Evolutionary conservation across 1,140 invertebrate genomes (phyloP), one percentile per base, ranked within the genome.

Genomic region (Diabrotica undecimpunctata): DNA sequence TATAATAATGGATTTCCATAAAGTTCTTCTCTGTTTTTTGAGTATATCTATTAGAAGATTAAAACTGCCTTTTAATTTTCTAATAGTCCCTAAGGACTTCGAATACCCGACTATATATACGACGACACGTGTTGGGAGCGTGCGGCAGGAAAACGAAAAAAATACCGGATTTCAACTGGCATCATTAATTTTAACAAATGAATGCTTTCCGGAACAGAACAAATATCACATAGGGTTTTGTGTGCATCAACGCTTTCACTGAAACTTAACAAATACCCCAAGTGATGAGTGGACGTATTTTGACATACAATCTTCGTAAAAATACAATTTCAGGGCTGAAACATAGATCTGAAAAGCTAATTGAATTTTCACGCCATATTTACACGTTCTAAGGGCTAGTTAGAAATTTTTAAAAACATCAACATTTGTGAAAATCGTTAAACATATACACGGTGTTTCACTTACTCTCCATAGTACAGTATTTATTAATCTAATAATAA

Each of bases 111-210:
- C 25, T 25, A 25, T 25, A 25, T 25, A 25, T 25, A 46, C 41
- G 5, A 46, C 41, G 41, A 46, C 41, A n/a, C 41, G 41, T 46
- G 41, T n/a, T 5, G 41, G 3, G 41, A 46, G n/a, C 41, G 41
- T 46, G 41, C n/a, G n/a, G 8, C 8, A 10, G 5, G 8, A 46
- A 10, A 46, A 10, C 13, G 35, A 53, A 51, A 41, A 10, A 46
- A 37, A 12, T 57, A 37, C 41, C 12, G 39, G 25, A 61, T 61
- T 61, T 61, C 59, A 61, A 61, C 59, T 35, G 41, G 59, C 50
- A 61, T 61, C 59, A 61, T 61, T 61, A 61, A 61, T 61, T 61
- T 61, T 61, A 61, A 61, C 59, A 61, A 61, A 61, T 61, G 59
- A 52, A 61, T 61, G 59, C 41, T 61, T 61, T 61, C 50, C 59